Evolutionary conservation across 2,888 invertebrate species (phyloP), one percentile per base, ranked within the genome.

Genomic region (Pardosa pseudoannulata): DNA sequence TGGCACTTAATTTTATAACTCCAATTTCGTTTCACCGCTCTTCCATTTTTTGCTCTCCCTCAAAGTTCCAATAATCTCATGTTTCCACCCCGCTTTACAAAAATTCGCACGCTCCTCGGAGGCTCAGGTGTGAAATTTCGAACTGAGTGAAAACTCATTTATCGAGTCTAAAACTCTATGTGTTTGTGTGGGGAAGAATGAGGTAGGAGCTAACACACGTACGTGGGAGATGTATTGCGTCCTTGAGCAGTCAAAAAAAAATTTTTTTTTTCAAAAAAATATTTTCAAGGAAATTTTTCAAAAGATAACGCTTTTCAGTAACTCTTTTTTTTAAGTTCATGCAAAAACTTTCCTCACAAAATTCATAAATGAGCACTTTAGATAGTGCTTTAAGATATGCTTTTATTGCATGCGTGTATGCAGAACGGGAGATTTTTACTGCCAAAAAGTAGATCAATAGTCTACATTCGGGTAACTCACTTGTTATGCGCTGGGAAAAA

Each of bases 101-200:
- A 56, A 56, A 56, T 56, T 56, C 56, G 56, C 56, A 56, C 23
- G 56, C 56, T 23, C 56, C 23, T 23, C 3, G 1, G 56, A 23
- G 56, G 56, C 56, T 56, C 56, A 56, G 56, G 56, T 56, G 56
- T 23, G 56, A 56, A 56, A 56, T 56, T 56, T 56, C 19, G 11
- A 56, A 56, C 23, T 56, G 56, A 56, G 56, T 56, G 56, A 56
- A 36, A 56, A 56, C 56, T 56, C 56, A 56, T 56, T 56, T 56
- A 56, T 56, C 56, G 56, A 23, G 56, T 56, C 56, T 56, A 56
- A 56, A 56, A 56, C 56, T 56, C 56, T 19, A 56, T 56, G 56
- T 23, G 56, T 56, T 56, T 56, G 36, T 56, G 23, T 3, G 56
- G 56, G 23, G 56, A 23, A 23, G 56, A 1, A 16, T 6, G 7